Base-by-base conservation (phyloP, 2,797 vertebrate species). In the Peromyscus aztecus region DNA sequence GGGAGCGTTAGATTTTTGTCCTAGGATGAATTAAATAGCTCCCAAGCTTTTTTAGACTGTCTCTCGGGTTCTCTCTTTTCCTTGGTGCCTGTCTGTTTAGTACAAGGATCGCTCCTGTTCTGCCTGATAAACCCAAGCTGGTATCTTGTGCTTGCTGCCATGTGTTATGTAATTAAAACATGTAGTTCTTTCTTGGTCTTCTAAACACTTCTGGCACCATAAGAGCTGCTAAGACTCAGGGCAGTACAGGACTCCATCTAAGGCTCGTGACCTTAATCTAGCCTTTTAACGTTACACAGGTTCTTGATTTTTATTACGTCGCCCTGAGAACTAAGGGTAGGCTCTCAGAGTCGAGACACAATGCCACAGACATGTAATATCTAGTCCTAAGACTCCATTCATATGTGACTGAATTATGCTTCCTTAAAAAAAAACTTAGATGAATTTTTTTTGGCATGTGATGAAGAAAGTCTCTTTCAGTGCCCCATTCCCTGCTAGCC, bases 91-190 rank as follows among this genome's bases (percentile, higher is more conserved):
- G 97, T 98, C 98, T 98, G 97, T 97, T 97, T 97, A 98, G 97
- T 97, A 96, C 98, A 94, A 97, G 94, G 98, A 98, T 97, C 97
- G 96, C 97, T 98, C 97, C 95, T 92, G 95, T 94, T 98, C 97
- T 95, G 97, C 97, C 96, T 97, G 97, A 97, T 97, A 97, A 98
- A 97, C 93, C 96, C 96, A 98, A 97, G 97, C 97, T 98, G 97
- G 97, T 97, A 96, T 97, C 97, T 97, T 97, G 93, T 96, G 94
- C 96, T 97, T 96, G 90, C 97, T 97, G 97, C 97, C 97, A 98
- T 97, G 97, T 98, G 97, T 98, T 97, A 97, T 97, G 98, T 98
- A 96, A 98, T 98, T 98, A 98, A 98, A 97, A 98, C 96, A 98
- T 98, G 97, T 94, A 98, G 95, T 97, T 98, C 96, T 97, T 97